These are phyloP conservation scores for Anguilla megastoma DNA, from an alignment of 2,797 vertebrate genomes.

Conservation along the genomic window DNA sequence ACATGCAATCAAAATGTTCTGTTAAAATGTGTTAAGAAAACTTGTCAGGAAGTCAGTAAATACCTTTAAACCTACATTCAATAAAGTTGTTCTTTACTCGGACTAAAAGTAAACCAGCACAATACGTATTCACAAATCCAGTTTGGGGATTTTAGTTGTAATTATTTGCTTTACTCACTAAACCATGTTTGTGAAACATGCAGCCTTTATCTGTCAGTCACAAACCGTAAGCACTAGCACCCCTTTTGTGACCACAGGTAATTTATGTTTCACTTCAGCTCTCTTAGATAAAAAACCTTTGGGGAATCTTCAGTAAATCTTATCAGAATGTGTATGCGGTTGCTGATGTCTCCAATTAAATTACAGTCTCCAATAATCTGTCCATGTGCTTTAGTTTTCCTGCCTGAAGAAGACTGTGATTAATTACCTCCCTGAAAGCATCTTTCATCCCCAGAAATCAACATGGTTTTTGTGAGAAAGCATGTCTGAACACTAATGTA, in stretches of 20 bases:
- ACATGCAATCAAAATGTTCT: conserved; percentile 1
- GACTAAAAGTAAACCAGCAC: not conserved
- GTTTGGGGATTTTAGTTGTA: not conserved
- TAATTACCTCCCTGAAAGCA: not conserved
- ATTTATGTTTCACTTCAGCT: not conserved
- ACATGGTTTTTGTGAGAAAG: not conserved
- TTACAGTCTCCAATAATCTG: not conserved
- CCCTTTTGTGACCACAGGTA: not conserved
- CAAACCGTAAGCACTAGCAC: not conserved
- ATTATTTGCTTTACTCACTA: not conserved
- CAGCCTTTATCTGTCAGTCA: not conserved
- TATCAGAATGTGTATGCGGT: not conserved
- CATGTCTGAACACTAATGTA: conserved; percentile 6
- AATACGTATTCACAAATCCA: not conserved
- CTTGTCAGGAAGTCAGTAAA: not conserved
- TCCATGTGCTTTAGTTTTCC: not conserved
- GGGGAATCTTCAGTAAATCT: not conserved
- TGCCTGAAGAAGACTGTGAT: not conserved
- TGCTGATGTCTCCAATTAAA: not conserved
- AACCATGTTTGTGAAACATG: not conserved
- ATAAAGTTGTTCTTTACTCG: not conserved
- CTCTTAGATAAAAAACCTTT: not conserved
- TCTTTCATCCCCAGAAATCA: conserved; percentile 6
- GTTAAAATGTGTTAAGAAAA: conserved; percentile 5
- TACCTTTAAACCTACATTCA: not conserved